phyloP scores from a whole-genome alignment of 2,797 vertebrate species.

The Phalloptychus januarius region DNA sequence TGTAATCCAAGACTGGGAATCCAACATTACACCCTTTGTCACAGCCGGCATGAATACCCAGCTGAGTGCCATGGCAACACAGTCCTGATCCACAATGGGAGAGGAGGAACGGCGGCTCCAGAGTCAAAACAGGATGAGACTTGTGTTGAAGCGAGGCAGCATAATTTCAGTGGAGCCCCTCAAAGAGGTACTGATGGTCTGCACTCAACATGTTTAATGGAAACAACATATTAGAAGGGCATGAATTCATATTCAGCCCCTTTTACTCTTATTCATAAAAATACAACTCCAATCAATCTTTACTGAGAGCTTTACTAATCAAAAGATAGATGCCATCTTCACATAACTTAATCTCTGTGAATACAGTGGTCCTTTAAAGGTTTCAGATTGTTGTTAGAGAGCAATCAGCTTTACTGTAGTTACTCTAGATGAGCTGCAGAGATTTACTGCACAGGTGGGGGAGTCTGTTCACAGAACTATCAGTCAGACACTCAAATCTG shows the following conservation, averaged over 20 bases:
- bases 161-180: not conserved
- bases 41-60: conserved; percentile 73
- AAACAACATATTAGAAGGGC: not conserved
- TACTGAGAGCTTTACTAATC: not conserved
- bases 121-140: conserved; percentile 35
- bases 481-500: not conserved
- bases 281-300: not conserved
- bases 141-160: conserved; percentile 8
- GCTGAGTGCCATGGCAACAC: conserved; percentile 74
- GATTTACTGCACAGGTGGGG: not conserved
- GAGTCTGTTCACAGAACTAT: not conserved
- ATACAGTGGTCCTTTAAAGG: not conserved
- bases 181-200: conserved; percentile 9
- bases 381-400: not conserved
- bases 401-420: not conserved
- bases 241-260: not conserved
- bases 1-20: conserved; percentile 77
- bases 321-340: not conserved
- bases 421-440: not conserved
- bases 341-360: not conserved
- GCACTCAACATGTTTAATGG: not conserved
- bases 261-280: not conserved
- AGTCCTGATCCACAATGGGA: conserved; percentile 45
- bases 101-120: conserved; percentile 21
- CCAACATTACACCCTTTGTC: conserved; percentile 80